phyloP scores from a whole-genome alignment of 2,797 vertebrate genomes.

The Enteromius thamalakanensis region DNA sequence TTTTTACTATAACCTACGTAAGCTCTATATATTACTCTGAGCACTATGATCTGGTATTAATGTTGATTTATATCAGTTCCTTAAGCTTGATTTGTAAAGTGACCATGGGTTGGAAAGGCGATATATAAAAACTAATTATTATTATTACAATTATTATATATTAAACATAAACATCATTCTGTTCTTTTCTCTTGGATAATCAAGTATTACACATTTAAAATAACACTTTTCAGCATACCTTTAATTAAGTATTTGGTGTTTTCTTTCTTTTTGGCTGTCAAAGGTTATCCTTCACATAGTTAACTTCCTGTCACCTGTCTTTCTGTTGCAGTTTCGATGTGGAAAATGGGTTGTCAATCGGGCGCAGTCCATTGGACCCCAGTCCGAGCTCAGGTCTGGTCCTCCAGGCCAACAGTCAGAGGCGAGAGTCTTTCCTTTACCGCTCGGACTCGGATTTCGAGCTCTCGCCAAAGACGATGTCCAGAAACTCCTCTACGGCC shows the following conservation, averaged over 20 bases:
- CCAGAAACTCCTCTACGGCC: constrained; percentile 89
- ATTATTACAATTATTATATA: not conserved
- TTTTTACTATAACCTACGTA: no score
- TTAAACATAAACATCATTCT: not conserved
- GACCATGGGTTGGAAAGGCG: no score
- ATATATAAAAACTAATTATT: no score
- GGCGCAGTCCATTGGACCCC: constrained; percentile 82
- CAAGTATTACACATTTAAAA: not conserved
- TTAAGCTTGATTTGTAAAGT: no score
- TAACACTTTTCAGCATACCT: not conserved
- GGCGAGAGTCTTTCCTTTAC: constrained; percentile 94
- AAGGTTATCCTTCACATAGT: not conserved
- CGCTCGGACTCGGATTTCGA: constrained; percentile 95
- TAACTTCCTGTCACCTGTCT: constrained; percentile 10
- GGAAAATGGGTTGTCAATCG: constrained; percentile 87
- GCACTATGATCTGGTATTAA: no score
- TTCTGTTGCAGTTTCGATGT: constrained; percentile 85
- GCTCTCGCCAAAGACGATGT: constrained; percentile 90
- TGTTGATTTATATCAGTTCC: no score
- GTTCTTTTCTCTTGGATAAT: not conserved
- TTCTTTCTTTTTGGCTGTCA: constrained; percentile 63
- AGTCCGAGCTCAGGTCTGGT: constrained; percentile 85
- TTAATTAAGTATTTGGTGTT: constrained; percentile 62
- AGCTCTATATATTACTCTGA: no score
- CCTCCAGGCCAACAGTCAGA: constrained; percentile 85